Evolutionary conservation across 2,888 invertebrate species (phyloP).

Genomic region (Aquatica leii): DNA sequence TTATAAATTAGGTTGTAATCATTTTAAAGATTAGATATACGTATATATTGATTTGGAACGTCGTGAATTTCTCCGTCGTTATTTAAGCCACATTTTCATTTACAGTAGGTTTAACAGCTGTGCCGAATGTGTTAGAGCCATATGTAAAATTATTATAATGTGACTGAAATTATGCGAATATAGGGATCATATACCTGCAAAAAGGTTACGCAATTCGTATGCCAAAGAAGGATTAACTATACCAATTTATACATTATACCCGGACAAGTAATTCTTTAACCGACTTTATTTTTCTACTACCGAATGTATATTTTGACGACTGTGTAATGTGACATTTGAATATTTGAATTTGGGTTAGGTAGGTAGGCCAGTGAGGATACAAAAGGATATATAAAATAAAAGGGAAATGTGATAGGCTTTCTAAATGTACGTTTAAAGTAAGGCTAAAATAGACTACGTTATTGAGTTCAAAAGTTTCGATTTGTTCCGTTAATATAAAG

Average conservation of each 20-base stretch:
- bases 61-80: constrained; percentile 9
- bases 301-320: constrained; percentile 32
- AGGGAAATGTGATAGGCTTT: constrained; percentile 37
- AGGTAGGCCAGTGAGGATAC: constrained; percentile 27
- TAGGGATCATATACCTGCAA: constrained; percentile 48
- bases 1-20: too few relatives aligned
- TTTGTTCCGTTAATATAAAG: not conserved
- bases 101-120: constrained; percentile 29
- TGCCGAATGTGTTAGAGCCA: constrained; percentile 22
- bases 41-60: not conserved
- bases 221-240: constrained; percentile 53
- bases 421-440: constrained; percentile 31
- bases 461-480: constrained; percentile 12
- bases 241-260: constrained; percentile 37
- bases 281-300: constrained; percentile 17
- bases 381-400: constrained; percentile 36
- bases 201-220: constrained; percentile 45
- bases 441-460: constrained; percentile 9
- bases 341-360: constrained; percentile 47
- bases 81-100: constrained; percentile 23
- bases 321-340: constrained; percentile 48
- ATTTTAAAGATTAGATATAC: too few relatives aligned
- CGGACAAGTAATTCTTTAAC: constrained; percentile 25
- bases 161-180: constrained; percentile 50
- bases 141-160: constrained; percentile 50